Evolutionary conservation across 2,113 vertebrate species (phyloP), one percentile per base, ranked within the genome.

Genomic region (Syrmaticus mikado): DNA sequence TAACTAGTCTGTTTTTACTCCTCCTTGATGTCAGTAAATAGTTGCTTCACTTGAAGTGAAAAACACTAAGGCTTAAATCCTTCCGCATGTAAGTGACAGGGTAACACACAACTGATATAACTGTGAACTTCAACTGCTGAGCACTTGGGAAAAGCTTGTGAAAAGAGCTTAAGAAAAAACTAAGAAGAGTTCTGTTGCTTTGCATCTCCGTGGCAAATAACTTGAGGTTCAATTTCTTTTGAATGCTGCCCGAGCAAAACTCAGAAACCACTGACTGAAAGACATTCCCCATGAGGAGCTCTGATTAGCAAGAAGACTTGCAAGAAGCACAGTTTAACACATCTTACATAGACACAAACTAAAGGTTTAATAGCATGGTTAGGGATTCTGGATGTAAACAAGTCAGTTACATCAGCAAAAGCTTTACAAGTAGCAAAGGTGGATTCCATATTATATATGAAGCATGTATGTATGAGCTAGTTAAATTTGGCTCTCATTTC

Each of bases 261-360:
- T 66, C 50, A 58, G 58, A 82, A 81, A 10, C 8, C 0, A 1
- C 11, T 46, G 24, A 13, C 20, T 2, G 1, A 48, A 61, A 52
- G 11, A 58, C 0, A 0, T 1, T 40, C 2, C 14, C 24, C 4
- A 4, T 11, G 13, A 73, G 25, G 75, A 82, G 82, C 19, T 8
- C 28, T 16, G 52, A 53, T 17, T 53, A 70, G 76, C 36, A 85
- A 88, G 41, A 28, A 30, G 11, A 53, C 40, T 70, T 92, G 34
- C 27, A 58, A 74, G 64, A 38, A 71, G 50, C 70, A 81, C 32
- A 1, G 5, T 38, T 89, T 58, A 3, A 30, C 27, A 55, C 14
- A 14, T 20, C 34, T 34, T 61, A 27, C 6, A 36, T 21, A 7
- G 20, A 73, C 41, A 40, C 20, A 41, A 83, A 73, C 25, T n/a